phyloP scores from a whole-genome alignment of 2,888 invertebrate genomes.

The Ferrisia virgata region DNA sequence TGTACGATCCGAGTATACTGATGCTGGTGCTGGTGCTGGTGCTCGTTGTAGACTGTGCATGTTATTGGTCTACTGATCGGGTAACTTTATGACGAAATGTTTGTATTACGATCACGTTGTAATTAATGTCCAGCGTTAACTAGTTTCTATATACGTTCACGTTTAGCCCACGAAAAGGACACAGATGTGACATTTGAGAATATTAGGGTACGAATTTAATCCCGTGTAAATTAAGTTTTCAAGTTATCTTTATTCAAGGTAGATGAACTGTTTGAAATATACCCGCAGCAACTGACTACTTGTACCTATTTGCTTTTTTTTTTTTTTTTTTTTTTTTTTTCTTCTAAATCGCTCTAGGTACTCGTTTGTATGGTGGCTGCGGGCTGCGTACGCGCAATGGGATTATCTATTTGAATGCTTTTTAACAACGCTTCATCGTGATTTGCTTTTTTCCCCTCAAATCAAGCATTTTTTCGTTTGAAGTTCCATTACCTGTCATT shows the following conservation, averaged over 20 bases:
- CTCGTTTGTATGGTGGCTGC: not conserved
- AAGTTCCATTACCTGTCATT: constrained; percentile 1
- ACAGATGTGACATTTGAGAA: not conserved
- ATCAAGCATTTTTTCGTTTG: not conserved
- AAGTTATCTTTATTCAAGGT: not conserved
- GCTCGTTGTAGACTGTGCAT: too few species aligned
- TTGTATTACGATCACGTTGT: not conserved
- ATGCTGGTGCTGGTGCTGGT: too few species aligned
- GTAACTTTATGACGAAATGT: not conserved
- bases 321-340: not conserved
- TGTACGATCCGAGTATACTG: too few species aligned
- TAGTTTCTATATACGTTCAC: not conserved
- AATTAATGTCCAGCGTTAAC: not conserved
- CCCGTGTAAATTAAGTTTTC: not conserved
- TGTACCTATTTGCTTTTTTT: too few species aligned
- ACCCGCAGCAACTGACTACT: not conserved
- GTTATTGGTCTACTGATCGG: not conserved
- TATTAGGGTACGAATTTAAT: not conserved
- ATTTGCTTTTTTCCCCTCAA: not conserved
- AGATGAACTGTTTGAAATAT: not conserved
- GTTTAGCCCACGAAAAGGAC: not conserved
- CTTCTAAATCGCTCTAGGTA: not conserved
- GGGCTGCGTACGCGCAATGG: not conserved
- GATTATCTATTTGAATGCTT: not conserved
- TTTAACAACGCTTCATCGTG: not conserved